Conservation (phyloP, 2,113 vertebrate species). For the Hippotragus niger region DNA sequence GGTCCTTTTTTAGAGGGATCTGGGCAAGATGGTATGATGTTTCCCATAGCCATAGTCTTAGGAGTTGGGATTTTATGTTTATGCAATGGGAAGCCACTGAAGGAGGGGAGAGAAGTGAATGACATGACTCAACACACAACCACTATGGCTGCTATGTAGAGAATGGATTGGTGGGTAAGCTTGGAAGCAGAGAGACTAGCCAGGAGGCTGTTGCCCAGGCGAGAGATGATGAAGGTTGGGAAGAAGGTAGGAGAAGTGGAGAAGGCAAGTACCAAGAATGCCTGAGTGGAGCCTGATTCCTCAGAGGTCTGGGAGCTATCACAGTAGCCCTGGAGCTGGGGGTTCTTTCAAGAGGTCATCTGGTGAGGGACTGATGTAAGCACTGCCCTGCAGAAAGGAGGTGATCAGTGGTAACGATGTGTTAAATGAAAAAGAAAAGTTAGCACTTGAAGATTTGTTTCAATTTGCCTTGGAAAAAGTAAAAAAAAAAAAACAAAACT, state of each 20-base stretch:
- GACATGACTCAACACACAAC: background rate
- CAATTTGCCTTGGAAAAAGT: background rate
- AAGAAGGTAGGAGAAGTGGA: background rate
- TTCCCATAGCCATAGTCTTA: background rate
- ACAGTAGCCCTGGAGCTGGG: background rate
- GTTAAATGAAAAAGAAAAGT: background rate
- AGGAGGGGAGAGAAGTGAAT: background rate
- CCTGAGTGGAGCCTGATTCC: background rate
- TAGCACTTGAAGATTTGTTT: background rate
- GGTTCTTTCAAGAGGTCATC: background rate
- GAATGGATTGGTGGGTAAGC: background rate
- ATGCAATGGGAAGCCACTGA: background rate
- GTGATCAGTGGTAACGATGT: background rate
- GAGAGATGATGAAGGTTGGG: background rate
- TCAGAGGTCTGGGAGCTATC: background rate
- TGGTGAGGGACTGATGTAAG: background rate
- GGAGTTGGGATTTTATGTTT: background rate
- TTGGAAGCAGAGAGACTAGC: background rate
- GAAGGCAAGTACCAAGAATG: background rate
- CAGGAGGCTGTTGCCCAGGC: background rate
- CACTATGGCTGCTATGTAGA: background rate
- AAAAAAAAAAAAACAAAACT: background rate
- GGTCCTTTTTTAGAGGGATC: constrained; percentile 59
- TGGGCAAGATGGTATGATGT: background rate
- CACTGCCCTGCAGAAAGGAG: background rate